Conservation (phyloP, 1,140 invertebrate species). For the Lycorma delicatula region DNA sequence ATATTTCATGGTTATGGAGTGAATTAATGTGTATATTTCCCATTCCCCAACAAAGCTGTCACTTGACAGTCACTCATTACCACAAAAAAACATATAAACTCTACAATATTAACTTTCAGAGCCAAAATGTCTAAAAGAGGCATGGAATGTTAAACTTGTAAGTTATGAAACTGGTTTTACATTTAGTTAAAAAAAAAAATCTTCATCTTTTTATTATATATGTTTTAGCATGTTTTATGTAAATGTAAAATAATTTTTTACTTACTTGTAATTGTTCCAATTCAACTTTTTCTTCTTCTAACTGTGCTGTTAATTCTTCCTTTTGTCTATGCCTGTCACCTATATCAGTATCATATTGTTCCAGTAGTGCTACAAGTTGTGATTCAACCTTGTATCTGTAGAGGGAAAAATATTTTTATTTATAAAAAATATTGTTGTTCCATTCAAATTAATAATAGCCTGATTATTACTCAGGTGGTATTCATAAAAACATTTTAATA, state of each 20-base stretch:
- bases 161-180: not conserved
- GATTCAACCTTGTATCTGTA: constrained; percentile 43
- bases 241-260: constrained; percentile 26
- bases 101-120: not conserved
- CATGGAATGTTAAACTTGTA: not conserved
- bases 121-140: not conserved
- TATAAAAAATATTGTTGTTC: too few relatives aligned
- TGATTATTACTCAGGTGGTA: too few relatives aligned
- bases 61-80: not conserved
- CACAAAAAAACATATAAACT: not conserved
- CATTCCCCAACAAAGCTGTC: too few relatives aligned
- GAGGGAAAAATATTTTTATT: too few relatives aligned
- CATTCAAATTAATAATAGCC: too few relatives aligned
- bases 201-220: not conserved
- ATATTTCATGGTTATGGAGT: too few relatives aligned
- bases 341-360: constrained; percentile 43
- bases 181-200: not conserved
- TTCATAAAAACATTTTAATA: too few relatives aligned
- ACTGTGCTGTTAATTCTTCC: constrained; percentile 39
- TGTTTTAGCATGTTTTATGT: not conserved
- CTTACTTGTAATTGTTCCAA: constrained; percentile 38
- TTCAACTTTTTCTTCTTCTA: constrained; percentile 38
- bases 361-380: constrained; percentile 40
- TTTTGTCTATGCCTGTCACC: constrained; percentile 40
- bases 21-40: too few relatives aligned